These are phyloP conservation scores for Ormyrus labotus DNA, from an alignment of 2,888 invertebrate genomes.

Conservation along the genomic window DNA sequence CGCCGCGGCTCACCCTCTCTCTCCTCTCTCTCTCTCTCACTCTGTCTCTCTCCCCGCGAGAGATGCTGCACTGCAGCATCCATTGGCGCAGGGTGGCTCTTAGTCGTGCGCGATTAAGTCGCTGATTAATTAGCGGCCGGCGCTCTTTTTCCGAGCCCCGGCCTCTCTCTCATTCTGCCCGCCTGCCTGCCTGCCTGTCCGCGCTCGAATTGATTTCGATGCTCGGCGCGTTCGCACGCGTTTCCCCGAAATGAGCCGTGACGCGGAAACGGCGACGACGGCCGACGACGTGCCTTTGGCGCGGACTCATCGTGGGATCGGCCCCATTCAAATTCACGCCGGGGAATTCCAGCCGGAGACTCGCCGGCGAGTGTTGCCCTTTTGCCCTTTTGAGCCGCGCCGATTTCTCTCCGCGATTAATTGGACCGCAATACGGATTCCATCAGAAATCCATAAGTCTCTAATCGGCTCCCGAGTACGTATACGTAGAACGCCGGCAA, in stretches of 20 bases:
- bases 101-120: background rate
- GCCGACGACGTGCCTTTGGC: background rate
- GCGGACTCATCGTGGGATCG: slow-evolving; percentile 67
- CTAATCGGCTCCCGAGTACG: too few species aligned
- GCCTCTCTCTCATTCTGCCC: too few species aligned
- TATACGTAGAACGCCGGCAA: too few species aligned
- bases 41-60: background rate
- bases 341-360: slow-evolving; percentile 40
- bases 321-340: slow-evolving; percentile 69
- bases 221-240: slow-evolving; percentile 47
- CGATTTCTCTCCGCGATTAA: too few species aligned
- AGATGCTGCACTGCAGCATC: slow-evolving; percentile 5
- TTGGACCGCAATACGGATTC: too few species aligned
- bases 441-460: too few species aligned
- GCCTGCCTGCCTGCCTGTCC: too few species aligned
- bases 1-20: background rate
- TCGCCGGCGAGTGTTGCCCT: slow-evolving; percentile 9
- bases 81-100: background rate
- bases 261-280: slow-evolving; percentile 60
- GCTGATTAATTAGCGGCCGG: slow-evolving; percentile 3
- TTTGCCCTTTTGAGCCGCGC: slow-evolving; percentile 17
- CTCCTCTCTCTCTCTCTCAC: background rate
- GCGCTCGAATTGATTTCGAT: slow-evolving; percentile 27
- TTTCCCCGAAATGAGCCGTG: slow-evolving; percentile 58
- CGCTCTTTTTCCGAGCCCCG: background rate